Base-by-base conservation (phyloP, 2,888 invertebrate genomes). In the Drosophila sordidapex region DNA sequence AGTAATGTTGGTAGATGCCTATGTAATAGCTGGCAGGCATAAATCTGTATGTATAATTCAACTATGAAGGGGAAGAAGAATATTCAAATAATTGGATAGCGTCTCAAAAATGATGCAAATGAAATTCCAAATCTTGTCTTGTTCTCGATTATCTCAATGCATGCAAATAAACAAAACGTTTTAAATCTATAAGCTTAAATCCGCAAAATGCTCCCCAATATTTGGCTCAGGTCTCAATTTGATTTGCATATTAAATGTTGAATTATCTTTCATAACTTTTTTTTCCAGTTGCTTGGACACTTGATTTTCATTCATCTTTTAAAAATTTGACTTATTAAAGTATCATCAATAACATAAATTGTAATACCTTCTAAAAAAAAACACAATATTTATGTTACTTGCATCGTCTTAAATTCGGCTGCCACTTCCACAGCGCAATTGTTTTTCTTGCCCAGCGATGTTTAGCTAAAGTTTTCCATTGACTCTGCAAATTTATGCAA, bases 401-500 rank as follows among this genome's bases (percentile, higher is more conserved):
- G 29, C 7, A 10, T 21, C 15, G 21, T 29, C 27, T 38, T 21
- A 40, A 48, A n/a, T n/a, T 21, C 6, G n/a, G n/a, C 5, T 21
- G 11, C 21, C 43, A 21, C 11, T 21, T 51, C 46, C 36, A 36
- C 36, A 15, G 15, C 8, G 13, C n/a, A 46, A 40, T 52, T 54
- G 29, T 48, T 64, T n/a, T 51, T 64, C 56, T 59, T 53, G 35
- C 29, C 18, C 40, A 35, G 40, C 29, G 46, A 15, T 61, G 52
- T 70, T 77, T 68, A 70, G 74, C 64, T 60, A 21, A 73, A 87
- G 86, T 89, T 87, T 76, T 53, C 63, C 87, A 87, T 85, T 85
- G 89, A 85, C 88, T 87, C 82, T 84, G 80, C 70, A 85, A 85
- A 87, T 90, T 89, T 89, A 89, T 86, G 88, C 90, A 87, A 86